Base-by-base conservation (phyloP, 2,113 vertebrate species). In the Trochalopteron elliotii region DNA sequence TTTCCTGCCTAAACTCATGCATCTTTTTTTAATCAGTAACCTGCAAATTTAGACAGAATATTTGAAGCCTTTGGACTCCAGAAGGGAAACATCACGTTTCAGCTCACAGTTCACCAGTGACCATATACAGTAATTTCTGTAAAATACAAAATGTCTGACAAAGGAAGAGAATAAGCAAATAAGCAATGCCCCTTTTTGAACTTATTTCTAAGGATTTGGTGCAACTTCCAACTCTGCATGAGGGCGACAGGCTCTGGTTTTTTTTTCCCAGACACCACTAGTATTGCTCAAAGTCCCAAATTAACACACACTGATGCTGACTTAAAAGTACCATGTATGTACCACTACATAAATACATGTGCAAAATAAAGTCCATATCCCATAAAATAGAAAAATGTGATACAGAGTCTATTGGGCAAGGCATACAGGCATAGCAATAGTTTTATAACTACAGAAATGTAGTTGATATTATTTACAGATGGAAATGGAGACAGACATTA, bases 71-170 rank as follows among this genome's bases (percentile, higher is more conserved):
- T 68, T 86, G n/a, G 64, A 70, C 83, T 90, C 76, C 65, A 69
- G 71, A 94, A 89, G 25, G 33, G 27, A 81, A 94, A 77, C 42
- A 57, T 33, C 40, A 30, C 10, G 7, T 87, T 70, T 42, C 89
- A 95, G 77, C 76, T 94, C 61, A 68, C 67, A 89, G 59, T 65
- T 92, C 80, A 90, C 49, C 83, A 92, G 67, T 47, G 53, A 90
- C 55, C 45, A 33, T 24, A 23, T 21, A 61, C 31, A 67, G 59
- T 50, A 49, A 74, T 55, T 83, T 81, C 72, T 87, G 68, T 84
- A 59, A 91, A 92, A 89, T 21, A 78, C 64, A 84, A 59, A 72
- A 53, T 16, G 10, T 61, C 33, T 30, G 42, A 83, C 52, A 72
- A 79, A 75, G 55, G 33, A 83, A 82, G 40, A 86, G 18, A 77